Conservation (phyloP, 2,888 invertebrate genomes). For the Troides helena region DNA sequence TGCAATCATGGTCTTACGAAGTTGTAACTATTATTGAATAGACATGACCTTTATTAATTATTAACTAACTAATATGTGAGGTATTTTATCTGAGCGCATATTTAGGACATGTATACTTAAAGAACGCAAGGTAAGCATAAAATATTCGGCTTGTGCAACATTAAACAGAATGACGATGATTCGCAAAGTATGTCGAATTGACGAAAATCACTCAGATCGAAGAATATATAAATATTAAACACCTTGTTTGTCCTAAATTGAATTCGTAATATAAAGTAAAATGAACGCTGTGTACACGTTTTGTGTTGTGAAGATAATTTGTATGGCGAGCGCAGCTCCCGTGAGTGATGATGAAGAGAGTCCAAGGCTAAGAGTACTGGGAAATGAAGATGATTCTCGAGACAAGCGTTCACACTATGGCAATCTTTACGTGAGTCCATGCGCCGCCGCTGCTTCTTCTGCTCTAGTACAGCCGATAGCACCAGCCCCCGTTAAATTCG, state of each 20-base stretch:
- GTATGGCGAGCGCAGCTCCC: conserved; percentile 43
- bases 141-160: conserved; percentile 49
- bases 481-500: conserved; percentile 36
- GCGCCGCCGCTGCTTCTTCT: conserved; percentile 45
- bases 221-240: conserved; percentile 61
- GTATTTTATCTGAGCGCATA: not conserved
- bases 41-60: too few species aligned
- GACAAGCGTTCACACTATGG: conserved; percentile 46
- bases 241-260: conserved; percentile 39
- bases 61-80: too few species aligned
- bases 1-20: too few species aligned
- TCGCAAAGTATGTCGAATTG: conserved; percentile 34
- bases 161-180: conserved; percentile 45
- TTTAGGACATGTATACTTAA: not conserved
- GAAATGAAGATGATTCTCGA: conserved; percentile 31
- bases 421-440: conserved; percentile 46
- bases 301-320: conserved; percentile 42
- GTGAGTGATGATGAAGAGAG: conserved; percentile 30
- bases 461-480: conserved; percentile 36
- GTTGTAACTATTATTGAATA: too few species aligned
- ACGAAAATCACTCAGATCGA: conserved; percentile 44
- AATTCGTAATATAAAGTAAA: conserved; percentile 45
- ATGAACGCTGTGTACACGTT: conserved; percentile 54
- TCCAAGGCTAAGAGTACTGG: conserved; percentile 32
- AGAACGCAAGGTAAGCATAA: conserved; percentile 42